Conservation (phyloP, 2,888 invertebrate species). For the Amphipyra tragopoginis region DNA sequence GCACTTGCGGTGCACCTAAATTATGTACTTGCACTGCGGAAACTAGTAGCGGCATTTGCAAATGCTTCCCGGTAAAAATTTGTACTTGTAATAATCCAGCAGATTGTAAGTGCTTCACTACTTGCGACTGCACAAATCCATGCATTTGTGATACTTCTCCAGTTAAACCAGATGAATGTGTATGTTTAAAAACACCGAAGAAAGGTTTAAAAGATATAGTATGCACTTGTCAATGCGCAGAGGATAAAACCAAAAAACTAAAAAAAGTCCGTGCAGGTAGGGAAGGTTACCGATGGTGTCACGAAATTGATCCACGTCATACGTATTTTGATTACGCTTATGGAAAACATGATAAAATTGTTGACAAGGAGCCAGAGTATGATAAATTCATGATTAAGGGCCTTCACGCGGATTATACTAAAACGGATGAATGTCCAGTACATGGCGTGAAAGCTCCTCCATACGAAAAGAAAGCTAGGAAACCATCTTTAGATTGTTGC, state of each 20-base stretch:
- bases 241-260: slow-evolving; percentile 65
- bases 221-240: slow-evolving; percentile 69
- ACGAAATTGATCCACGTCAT: slow-evolving; percentile 80
- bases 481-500: slow-evolving; percentile 84
- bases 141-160: slow-evolving; percentile 75
- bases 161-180: slow-evolving; percentile 66
- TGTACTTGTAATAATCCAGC: slow-evolving; percentile 78
- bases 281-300: slow-evolving; percentile 84
- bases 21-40: slow-evolving; percentile 71
- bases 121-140: slow-evolving; percentile 76
- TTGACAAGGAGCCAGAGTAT: slow-evolving; percentile 61
- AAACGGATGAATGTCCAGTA: slow-evolving; percentile 62
- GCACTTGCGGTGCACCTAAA: slow-evolving; percentile 68
- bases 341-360: slow-evolving; percentile 76
- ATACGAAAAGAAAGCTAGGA: slow-evolving; percentile 73
- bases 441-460: slow-evolving; percentile 71
- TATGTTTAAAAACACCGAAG: slow-evolving; percentile 68
- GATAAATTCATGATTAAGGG: slow-evolving; percentile 78
- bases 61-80: slow-evolving; percentile 69
- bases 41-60: slow-evolving; percentile 59
- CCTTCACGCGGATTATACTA: slow-evolving; percentile 60
- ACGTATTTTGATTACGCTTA: slow-evolving; percentile 84
- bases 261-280: slow-evolving; percentile 78
- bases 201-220: slow-evolving; percentile 54
- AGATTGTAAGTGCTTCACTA: slow-evolving; percentile 75